phyloP scores from a whole-genome alignment of 1,140 invertebrate genomes.

The Papilio aristodemus region DNA sequence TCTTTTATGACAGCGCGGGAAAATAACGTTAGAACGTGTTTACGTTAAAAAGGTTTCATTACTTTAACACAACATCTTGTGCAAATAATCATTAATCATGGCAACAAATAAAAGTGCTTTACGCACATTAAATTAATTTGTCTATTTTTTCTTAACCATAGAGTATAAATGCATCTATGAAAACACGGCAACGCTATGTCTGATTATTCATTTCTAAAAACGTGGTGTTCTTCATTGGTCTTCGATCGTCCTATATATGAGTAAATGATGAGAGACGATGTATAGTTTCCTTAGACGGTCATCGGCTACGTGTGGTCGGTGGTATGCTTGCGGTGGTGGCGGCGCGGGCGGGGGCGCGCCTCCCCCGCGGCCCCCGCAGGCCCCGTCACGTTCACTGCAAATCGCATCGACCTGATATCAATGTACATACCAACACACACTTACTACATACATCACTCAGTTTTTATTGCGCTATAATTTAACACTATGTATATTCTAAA shows the following conservation, averaged over 20 bases:
- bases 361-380: conserved; percentile 37
- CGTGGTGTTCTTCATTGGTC: conserved; percentile 22
- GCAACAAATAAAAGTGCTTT: background rate
- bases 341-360: conserved; percentile 44
- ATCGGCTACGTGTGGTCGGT: conserved; percentile 59
- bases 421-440: conserved; percentile 5
- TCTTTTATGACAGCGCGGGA: conserved; percentile 24
- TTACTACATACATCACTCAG: background rate
- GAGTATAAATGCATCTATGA: conserved; percentile 18
- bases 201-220: background rate
- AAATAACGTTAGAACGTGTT: background rate
- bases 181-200: conserved; percentile 13
- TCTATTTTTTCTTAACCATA: conserved; percentile 2
- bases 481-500: too few relatives aligned
- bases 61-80: background rate
- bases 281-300: conserved; percentile 41
- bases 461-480: too few relatives aligned
- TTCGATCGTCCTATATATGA: background rate
- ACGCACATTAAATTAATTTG: background rate
- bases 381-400: conserved; percentile 37
- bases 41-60: background rate
- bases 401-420: conserved; percentile 16
- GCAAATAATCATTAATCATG: conserved; percentile 7
- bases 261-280: background rate
- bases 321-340: conserved; percentile 57